These are phyloP conservation scores for Temnothorax longispinosus DNA, from an alignment of 1,140 invertebrate species.

Conservation along the genomic window DNA sequence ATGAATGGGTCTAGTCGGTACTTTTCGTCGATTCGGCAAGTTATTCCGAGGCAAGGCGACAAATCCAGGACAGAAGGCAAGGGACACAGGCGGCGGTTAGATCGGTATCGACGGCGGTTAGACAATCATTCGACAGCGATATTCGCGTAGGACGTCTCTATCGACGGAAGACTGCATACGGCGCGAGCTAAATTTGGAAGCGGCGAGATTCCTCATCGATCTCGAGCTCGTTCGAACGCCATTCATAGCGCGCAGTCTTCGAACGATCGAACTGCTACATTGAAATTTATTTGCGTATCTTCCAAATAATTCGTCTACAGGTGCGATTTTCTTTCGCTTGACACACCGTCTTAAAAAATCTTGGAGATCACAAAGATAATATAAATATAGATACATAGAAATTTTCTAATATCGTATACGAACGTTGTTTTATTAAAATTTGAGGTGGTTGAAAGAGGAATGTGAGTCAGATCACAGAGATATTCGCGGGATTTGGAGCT, in stretches of 20 bases:
- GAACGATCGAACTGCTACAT: background rate
- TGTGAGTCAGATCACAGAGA: background rate
- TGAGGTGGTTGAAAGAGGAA: background rate
- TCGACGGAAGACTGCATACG: conserved; percentile 50
- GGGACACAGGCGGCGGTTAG: background rate
- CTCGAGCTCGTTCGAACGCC: background rate
- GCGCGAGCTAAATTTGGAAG: conserved; percentile 36
- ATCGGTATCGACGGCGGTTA: conserved; percentile 27
- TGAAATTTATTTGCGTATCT: background rate
- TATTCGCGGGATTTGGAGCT: background rate
- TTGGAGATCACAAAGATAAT: background rate
- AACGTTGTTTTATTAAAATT: background rate
- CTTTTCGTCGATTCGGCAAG: conserved; percentile 34
- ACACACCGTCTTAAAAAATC: background rate
- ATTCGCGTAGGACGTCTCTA: conserved; percentile 61
- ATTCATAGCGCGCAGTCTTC: background rate
- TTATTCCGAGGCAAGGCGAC: background rate
- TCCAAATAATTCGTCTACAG: background rate
- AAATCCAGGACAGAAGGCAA: background rate
- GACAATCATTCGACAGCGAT: conserved; percentile 58
- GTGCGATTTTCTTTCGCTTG: background rate
- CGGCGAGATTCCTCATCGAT: conserved; percentile 37
- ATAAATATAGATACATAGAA: background rate
- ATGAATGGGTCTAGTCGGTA: conserved; percentile 17
- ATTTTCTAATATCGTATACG: background rate